Base-by-base conservation (phyloP, 2,888 invertebrate genomes). In the Drosophila fulvimacula region DNA sequence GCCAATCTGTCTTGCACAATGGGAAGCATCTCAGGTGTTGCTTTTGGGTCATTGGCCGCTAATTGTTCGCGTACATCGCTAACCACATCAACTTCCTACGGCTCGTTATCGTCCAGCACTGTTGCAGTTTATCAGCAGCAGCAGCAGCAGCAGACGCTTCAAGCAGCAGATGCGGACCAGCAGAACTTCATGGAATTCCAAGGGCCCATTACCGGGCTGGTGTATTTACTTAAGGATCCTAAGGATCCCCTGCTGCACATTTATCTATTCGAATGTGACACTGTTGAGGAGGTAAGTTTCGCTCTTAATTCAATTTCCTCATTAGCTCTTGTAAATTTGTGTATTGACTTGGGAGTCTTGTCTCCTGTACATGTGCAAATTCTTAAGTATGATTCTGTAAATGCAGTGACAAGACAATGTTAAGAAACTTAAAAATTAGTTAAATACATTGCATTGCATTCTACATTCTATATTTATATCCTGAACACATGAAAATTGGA, bases 151-250 rank as follows among this genome's bases (percentile, higher is more conserved):
- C 85, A 67, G n/a, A n/a, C n/a, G 42, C 73, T 39, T 13, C 64
- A 67, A 13, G 51, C 69, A 44, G n/a, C 57, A 64, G 71, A 70
- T 21, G 74, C 78, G 0, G 90, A 89, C 56, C 89, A 76, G 67
- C 74, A 82, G 73, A 90, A 88, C 79, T 91, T 92, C 76, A 92
- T 92, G 92, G 92, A 92, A 82, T 92, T 94, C 10, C 94, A 93
- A 62, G 95, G 94, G 17, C 93, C 92, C 71, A 94, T 93, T 69
- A 94, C 93, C 53, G 95, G 95, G 86, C 94, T 96, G 89, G 95
- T 96, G 83, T 96, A 96, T 92, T 94, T 96, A 82, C 93, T 96
- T 69, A 94, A 95, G 83, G 96, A 96, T 90, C 95, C 95, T 78
- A 94, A 94, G 84, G 96, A 96, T 89, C 94, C 94, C n/a, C 93